These are phyloP conservation scores for Antechinus flavipes DNA, from an alignment of 2,113 vertebrate species.

Conservation along the genomic window DNA sequence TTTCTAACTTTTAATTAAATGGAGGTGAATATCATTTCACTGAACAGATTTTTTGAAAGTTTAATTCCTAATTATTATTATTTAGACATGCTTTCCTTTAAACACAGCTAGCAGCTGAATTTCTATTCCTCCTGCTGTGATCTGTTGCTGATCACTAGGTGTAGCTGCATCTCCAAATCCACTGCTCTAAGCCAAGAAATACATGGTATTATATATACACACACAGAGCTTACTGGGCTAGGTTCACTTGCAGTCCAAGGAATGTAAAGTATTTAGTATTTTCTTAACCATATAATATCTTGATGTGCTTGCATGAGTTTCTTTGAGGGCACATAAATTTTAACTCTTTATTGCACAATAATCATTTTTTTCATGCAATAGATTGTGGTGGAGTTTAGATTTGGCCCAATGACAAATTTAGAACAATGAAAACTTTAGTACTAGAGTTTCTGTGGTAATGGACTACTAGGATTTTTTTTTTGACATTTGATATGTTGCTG, in stretches of 20 bases:
- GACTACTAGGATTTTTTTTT: background rate
- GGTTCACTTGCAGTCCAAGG: conserved; percentile 51
- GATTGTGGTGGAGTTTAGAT: background rate
- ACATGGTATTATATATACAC: conserved; percentile 10
- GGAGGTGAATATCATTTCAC: background rate
- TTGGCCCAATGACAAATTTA: conserved; percentile 17
- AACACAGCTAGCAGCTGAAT: background rate
- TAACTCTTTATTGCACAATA: background rate
- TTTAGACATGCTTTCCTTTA: background rate
- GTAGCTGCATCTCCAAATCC: conserved; percentile 85
- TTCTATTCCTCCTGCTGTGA: conserved; percentile 71
- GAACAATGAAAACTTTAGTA: background rate
- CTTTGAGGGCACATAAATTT: conserved; percentile 45
- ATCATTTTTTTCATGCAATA: background rate
- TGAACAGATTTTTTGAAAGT: background rate
- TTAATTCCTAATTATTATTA: background rate
- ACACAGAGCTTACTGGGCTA: conserved; percentile 23
- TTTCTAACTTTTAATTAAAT: background rate
- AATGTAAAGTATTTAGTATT: conserved; percentile 26
- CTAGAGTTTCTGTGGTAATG: background rate
- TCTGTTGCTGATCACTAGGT: conserved; percentile 84
- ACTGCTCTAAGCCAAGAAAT: conserved; percentile 44
- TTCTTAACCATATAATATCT: conserved; percentile 57
- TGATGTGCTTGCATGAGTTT: background rate
- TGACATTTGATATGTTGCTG: background rate